Percentiles rank a stretch among this genome's conserved stretches.
Evolutionary conservation across 35 echinoderm and acorn worm species (phyloP).

Genomic region (Lytechinus pictus): DNA sequence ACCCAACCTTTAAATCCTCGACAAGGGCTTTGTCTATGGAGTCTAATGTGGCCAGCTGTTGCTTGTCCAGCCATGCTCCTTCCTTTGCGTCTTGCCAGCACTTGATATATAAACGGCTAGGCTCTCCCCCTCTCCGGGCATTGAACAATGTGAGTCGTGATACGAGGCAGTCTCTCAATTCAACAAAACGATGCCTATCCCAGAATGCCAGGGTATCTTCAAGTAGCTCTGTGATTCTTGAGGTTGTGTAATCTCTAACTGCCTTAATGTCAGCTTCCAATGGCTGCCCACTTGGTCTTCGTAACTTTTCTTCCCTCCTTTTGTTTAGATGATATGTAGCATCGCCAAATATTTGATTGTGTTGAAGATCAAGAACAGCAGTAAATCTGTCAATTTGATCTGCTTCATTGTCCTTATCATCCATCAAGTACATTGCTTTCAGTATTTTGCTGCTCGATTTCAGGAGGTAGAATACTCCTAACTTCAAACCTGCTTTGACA

Average conservation of each 20-base stretch:
- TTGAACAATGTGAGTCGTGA: constrained; percentile 75
- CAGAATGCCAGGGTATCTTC: constrained; percentile 36
- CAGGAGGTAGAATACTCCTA: constrained; percentile 59
- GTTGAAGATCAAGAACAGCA: constrained; percentile 50
- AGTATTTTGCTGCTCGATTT: constrained; percentile 52
- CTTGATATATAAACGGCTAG: constrained; percentile 46
- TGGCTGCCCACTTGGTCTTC: constrained; percentile 47
- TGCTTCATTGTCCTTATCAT: constrained; percentile 44
- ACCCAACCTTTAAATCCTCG: neutral
- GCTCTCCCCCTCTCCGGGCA: constrained; percentile 73
- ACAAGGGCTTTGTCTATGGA: constrained; percentile 27
- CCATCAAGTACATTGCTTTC: constrained; percentile 37
- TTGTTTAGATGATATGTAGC: constrained; percentile 33
- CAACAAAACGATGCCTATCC: constrained; percentile 54
- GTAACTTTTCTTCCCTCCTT: constrained; percentile 57
- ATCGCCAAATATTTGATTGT: constrained; percentile 57
- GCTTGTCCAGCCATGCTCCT: constrained; percentile 66
- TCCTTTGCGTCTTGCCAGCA: constrained; percentile 70
- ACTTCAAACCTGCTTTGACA: constrained; percentile 70
- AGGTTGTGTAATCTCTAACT: constrained; percentile 45
- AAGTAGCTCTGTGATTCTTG: constrained; percentile 16
- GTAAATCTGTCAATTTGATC: constrained; percentile 62
- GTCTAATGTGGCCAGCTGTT: constrained; percentile 36
- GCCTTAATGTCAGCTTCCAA: constrained; percentile 51
- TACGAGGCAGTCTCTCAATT: constrained; percentile 58